A percentile compares a stretch with the other conserved stretches of the same genome.
Evolutionary conservation across 1,140 invertebrate genomes (phyloP).

Genomic region (Neodiprion pinetum): DNA sequence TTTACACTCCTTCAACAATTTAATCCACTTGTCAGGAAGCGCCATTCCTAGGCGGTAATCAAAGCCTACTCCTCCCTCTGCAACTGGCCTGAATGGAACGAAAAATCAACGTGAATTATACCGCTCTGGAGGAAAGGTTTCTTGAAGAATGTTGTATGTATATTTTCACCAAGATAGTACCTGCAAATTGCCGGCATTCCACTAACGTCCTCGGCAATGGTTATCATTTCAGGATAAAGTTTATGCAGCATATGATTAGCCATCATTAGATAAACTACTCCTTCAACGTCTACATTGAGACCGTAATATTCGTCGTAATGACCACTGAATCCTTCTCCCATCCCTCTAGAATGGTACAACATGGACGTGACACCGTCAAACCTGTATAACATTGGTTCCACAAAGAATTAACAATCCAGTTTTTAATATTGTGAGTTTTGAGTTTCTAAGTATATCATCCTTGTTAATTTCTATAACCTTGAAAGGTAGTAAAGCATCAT

Average conservation of each 20-base stretch:
- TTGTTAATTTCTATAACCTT: neutral
- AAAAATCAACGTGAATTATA: neutral
- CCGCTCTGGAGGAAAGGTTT: too few species aligned
- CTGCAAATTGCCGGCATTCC: conserved; percentile 98
- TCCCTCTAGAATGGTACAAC: conserved; percentile 96
- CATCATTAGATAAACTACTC: conserved; percentile 92
- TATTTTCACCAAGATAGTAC: conserved; percentile 30
- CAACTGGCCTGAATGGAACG: conserved; percentile 68
- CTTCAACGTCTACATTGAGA: conserved; percentile 95
- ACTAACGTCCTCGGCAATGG: conserved; percentile 98
- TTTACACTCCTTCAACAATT: conserved; percentile 80
- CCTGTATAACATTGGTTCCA: conserved; percentile 52
- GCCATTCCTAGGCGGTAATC: conserved; percentile 98
- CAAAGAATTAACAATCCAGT: conserved; percentile 15
- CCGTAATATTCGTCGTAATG: conserved; percentile 98
- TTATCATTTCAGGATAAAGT: conserved; percentile 84
- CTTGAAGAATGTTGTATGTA: neutral
- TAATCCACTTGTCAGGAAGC: conserved; percentile 99
- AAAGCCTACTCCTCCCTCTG: conserved; percentile 94
- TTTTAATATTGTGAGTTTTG: conserved; percentile 5
- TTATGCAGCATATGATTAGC: conserved; percentile 93
- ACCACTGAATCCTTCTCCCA: conserved; percentile 91
- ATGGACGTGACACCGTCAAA: conserved; percentile 99
- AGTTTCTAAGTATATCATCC: conserved; percentile 14
- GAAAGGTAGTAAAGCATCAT: conserved; percentile 16